phyloP scores from a whole-genome alignment of 2,888 invertebrate species.

The Coelogynopora nodosa region DNA sequence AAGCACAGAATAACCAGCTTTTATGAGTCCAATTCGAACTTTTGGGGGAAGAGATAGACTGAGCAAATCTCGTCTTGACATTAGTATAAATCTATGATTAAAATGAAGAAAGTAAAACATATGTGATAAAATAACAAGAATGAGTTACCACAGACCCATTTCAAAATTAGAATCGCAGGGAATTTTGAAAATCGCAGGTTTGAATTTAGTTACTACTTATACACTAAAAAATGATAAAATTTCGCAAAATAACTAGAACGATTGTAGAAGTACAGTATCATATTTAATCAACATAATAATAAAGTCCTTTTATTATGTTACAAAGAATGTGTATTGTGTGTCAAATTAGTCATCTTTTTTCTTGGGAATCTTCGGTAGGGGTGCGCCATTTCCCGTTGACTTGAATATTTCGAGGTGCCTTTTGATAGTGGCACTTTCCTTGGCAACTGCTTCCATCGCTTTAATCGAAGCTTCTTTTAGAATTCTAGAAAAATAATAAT shows the following conservation, averaged over 20 bases:
- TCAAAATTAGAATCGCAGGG: not conserved
- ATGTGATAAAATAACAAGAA: no score
- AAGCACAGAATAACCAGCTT: not conserved
- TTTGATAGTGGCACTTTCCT: not conserved
- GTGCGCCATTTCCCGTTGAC: not conserved
- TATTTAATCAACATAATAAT: not conserved
- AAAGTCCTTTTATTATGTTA: not conserved
- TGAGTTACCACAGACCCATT: not conserved
- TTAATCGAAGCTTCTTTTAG: not conserved
- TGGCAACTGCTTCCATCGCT: not conserved
- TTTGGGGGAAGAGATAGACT: not conserved
- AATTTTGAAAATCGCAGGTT: no score
- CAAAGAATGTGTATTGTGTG: not conserved
- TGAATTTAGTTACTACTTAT: no score
- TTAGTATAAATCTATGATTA: no score
- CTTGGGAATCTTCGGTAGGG: not conserved
- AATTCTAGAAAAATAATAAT: not conserved
- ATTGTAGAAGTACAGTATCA: no score
- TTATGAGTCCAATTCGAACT: not conserved
- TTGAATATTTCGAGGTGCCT: not conserved
- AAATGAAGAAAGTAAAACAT: no score
- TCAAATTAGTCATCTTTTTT: not conserved
- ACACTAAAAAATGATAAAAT: not conserved
- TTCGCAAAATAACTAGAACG: not conserved
- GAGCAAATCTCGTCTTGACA: not conserved